Percentiles rank a stretch among this genome's conserved stretches.
Conservation (phyloP, 2,113 vertebrate genomes). For the Drymodes brunneopygia region DNA sequence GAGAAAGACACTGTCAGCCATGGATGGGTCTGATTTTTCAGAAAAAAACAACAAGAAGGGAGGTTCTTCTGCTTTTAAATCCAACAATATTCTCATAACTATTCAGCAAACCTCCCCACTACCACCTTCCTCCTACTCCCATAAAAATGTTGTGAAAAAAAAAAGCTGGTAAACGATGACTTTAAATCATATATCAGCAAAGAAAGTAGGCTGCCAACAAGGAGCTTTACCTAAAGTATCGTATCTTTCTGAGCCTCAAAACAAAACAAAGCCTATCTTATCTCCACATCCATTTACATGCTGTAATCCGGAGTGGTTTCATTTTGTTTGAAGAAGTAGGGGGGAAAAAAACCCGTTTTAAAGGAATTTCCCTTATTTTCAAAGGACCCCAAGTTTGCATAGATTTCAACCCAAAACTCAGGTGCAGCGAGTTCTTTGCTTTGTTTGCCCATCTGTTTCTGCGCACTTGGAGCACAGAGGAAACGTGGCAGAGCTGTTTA, state of each 20-base stretch:
- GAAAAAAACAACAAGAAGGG: not conserved
- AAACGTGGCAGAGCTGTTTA: not conserved
- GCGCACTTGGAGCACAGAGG: not conserved
- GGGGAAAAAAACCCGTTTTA: not conserved
- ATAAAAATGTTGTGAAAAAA: not conserved
- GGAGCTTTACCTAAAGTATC: not conserved
- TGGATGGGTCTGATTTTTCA: not conserved
- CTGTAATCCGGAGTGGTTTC: not conserved
- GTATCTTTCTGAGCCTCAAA: not conserved
- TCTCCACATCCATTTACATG: slow-evolving; percentile 13
- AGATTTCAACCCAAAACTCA: not conserved
- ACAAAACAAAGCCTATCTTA: slow-evolving; percentile 30
- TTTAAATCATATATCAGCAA: not conserved
- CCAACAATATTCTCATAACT: not conserved
- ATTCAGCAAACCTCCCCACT: not conserved
- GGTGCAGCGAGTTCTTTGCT: not conserved
- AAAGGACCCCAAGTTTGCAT: not conserved
- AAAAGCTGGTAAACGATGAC: not conserved
- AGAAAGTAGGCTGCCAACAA: not conserved
- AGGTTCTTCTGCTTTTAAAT: not conserved
- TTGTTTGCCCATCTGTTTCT: slow-evolving; percentile 39
- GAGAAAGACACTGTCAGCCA: not conserved
- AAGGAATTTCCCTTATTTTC: slow-evolving; percentile 27
- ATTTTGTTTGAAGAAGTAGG: not conserved
- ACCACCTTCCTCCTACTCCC: not conserved